A percentile compares a stretch with the other conserved stretches of the same genome.
phyloP scores from a whole-genome alignment of 2,888 invertebrate genomes.

The Pantelozetes paolii region DNA sequence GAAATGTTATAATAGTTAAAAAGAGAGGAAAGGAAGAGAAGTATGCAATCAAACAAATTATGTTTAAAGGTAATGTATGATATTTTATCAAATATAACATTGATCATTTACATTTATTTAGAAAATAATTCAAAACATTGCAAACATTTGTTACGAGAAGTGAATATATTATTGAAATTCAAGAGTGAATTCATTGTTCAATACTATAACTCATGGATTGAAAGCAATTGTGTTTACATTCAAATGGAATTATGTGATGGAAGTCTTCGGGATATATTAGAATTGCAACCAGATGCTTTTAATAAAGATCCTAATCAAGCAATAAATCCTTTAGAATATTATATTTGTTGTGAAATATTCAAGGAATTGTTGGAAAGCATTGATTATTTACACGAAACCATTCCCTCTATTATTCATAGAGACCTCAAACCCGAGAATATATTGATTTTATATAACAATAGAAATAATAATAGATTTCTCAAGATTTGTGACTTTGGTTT shows the following conservation, averaged over 20 bases:
- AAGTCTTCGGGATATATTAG: background rate
- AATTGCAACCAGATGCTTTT: background rate
- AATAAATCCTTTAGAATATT: background rate
- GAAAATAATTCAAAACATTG: background rate
- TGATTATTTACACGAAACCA: background rate
- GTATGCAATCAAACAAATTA: background rate
- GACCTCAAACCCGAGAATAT: background rate
- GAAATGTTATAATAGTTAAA: background rate
- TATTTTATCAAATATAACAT: background rate
- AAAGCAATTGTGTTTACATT: background rate
- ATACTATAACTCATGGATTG: background rate
- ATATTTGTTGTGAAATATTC: background rate
- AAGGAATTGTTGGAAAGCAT: background rate
- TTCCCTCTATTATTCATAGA: background rate
- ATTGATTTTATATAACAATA: background rate
- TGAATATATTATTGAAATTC: background rate
- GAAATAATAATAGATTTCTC: background rate
- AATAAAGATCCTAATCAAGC: background rate
- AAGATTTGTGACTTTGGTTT: background rate
- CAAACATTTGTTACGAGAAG: background rate
- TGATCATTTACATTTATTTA: background rate
- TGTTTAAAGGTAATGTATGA: background rate
- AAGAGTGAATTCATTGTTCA: background rate
- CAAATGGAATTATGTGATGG: background rate
- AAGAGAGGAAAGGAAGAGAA: background rate